phyloP scores from a whole-genome alignment of 2,113 vertebrate species.

The Carassius gibelio region DNA sequence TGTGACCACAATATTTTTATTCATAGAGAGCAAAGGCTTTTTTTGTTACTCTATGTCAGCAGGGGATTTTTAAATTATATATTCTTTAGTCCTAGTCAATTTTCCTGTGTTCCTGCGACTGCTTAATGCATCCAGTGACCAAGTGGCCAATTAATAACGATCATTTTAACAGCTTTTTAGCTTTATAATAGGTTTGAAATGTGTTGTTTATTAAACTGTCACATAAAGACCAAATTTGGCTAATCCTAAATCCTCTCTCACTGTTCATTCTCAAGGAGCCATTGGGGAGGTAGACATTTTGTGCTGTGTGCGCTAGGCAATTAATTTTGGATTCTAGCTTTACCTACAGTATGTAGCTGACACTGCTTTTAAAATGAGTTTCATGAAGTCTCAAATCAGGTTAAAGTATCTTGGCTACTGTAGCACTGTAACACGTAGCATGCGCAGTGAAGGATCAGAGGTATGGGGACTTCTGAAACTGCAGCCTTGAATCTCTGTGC shows the following conservation, averaged over 20 bases:
- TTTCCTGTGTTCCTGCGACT: neutral
- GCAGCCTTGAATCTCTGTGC: constrained; percentile 61
- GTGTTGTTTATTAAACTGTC: neutral
- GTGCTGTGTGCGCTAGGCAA: neutral
- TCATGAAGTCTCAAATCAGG: neutral
- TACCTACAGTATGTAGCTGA: constrained; percentile 11
- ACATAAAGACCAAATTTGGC: neutral
- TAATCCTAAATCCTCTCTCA: neutral
- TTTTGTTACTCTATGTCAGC: neutral
- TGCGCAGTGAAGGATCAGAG: constrained; percentile 19
- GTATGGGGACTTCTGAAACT: constrained; percentile 36
- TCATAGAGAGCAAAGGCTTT: neutral
- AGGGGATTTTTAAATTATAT: neutral
- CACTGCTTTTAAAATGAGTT: constrained; percentile 5
- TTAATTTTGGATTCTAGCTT: constrained; percentile 14
- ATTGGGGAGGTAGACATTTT: constrained; percentile 11
- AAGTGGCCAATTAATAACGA: constrained; percentile 15
- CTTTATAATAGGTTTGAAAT: constrained; percentile 21
- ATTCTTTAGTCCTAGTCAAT: neutral
- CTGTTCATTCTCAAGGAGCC: neutral
- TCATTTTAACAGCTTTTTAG: neutral
- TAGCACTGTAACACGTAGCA: neutral
- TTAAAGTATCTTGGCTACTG: neutral
- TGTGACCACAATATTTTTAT: neutral
- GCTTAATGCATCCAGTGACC: neutral